Conservation (phyloP, 2,113 vertebrate species). For the Oophaga pumilio region DNA sequence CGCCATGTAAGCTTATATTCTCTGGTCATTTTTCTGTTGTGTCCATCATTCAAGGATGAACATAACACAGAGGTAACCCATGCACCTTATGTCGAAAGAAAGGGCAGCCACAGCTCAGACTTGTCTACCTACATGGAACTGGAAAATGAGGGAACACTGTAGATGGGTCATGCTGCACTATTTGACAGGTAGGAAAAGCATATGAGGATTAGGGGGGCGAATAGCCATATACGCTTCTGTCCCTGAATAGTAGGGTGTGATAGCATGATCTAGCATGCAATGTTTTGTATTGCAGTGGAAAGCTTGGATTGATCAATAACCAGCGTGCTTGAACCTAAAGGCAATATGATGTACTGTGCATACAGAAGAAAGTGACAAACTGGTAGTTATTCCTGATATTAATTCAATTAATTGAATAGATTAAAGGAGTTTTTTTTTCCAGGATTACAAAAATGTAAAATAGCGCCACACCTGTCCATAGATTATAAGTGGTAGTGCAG, state of each 20-base stretch:
- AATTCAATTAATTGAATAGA: no score
- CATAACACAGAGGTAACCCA: neutral
- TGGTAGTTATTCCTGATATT: neutral
- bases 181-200: neutral
- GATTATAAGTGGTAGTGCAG: no score
- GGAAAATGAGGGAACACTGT: neutral
- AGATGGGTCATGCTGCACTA: neutral
- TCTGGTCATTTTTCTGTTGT: neutral
- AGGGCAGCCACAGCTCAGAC: neutral
- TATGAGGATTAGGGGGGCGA: no score
- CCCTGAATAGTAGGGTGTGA: neutral
- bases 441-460: neutral
- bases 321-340: neutral
- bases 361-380: neutral
- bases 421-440: neutral
- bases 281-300: neutral
- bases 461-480: no score
- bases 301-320: neutral
- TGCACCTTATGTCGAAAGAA: neutral
- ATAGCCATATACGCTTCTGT: neutral
- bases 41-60: neutral
- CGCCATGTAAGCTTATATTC: neutral
- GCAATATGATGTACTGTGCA: neutral
- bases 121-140: neutral
- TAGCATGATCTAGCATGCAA: no score